Evolutionary conservation across 2,888 invertebrate species (phyloP), one percentile per base, ranked within the genome.

Genomic region (Stegophylla sp.): DNA sequence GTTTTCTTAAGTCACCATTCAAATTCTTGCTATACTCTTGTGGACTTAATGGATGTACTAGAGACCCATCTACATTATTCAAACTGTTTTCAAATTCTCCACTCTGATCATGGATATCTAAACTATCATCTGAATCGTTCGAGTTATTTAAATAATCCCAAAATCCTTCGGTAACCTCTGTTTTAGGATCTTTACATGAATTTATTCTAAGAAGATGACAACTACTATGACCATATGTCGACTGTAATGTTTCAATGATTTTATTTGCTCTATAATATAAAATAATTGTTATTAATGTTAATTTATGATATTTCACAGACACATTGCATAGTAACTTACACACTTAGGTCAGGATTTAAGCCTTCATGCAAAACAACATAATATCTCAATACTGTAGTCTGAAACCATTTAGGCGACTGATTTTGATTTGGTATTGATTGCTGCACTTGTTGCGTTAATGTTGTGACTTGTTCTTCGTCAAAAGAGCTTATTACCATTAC

Each of bases 141-240:
- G 45, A 51, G 45, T 71, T 61, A 23, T 82, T 77, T 28, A 61
- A 74, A 66, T 74, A 66, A 69, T 71, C 66, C 73, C 53, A 63
- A 17, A 73, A 28, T 12, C 51, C 72, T 9, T 72, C 73, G 1
- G 63, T 59, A 15, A 9, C 26, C 20, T 74, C 74, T 13, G 75
- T 82, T 15, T 81, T 67, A 17, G 83, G 90, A 84, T 92, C 90
- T 71, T 63, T 69, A 69, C 45, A 79, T 0, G 97, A 97, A 88
- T 98, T 98, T 83, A 97, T 92, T 86, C 92, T 91, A 82, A 98
- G 88, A 85, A 98, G 89, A 86, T 97, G 96, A 87, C 97, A 97
- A 86, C 93, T 93, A 85, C 91, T 90, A 53, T 91, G 90, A 15
- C 97, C 97, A 88, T 95, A 98, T 17, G 92, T 91, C 74, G 92